phyloP scores from a whole-genome alignment of 2,113 vertebrate genomes.

The Numida meleagris region DNA sequence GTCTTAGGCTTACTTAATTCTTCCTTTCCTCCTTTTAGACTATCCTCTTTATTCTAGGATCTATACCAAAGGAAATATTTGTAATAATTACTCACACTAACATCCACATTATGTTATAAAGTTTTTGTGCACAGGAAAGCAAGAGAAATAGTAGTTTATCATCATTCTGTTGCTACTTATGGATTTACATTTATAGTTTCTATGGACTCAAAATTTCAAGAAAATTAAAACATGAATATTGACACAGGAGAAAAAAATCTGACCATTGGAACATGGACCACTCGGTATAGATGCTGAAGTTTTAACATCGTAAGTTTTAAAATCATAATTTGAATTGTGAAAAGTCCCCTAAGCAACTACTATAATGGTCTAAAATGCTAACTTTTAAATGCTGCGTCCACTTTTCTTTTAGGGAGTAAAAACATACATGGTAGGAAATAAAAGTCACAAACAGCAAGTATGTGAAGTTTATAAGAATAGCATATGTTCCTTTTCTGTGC shows the following conservation, averaged over 20 bases:
- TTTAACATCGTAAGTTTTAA: not conserved
- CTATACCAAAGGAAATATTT: not conserved
- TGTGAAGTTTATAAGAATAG: slow-evolving; percentile 60
- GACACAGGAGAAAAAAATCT: slow-evolving; percentile 27
- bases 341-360: not conserved
- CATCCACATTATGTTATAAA: not conserved
- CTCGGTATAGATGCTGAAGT: not conserved
- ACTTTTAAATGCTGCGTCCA: slow-evolving; percentile 19
- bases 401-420: not conserved
- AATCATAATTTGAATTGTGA: not conserved
- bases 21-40: not conserved
- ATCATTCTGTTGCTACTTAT: slow-evolving; percentile 28
- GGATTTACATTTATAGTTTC: not conserved
- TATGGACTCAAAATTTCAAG: not conserved
- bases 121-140: not conserved
- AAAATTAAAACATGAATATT: not conserved
- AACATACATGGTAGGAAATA: slow-evolving; percentile 15
- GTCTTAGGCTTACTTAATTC: not conserved
- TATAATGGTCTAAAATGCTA: not conserved
- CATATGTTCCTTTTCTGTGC: slow-evolving; percentile 63
- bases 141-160: not conserved
- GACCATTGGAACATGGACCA: not conserved
- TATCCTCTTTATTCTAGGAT: not conserved
- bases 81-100: not conserved
- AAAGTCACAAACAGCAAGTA: slow-evolving; percentile 35